phyloP scores from a whole-genome alignment of 2,113 vertebrate genomes.

The Nannospalax galili region DNA sequence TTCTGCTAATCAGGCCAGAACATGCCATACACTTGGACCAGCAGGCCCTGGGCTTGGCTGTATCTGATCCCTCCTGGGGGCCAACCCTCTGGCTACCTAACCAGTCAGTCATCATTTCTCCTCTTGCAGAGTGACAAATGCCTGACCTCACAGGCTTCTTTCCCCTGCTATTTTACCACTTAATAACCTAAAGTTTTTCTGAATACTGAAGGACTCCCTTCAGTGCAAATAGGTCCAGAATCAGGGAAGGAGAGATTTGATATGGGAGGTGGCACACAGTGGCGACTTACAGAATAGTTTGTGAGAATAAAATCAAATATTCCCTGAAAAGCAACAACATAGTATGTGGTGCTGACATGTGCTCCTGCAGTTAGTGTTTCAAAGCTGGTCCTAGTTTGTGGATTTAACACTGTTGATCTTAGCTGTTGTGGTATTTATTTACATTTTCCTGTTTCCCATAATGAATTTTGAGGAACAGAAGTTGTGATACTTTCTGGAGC shows the following conservation, averaged over 20 bases:
- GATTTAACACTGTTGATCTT: not conserved
- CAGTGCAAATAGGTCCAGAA: rapidly evolving
- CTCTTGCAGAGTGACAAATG: not conserved
- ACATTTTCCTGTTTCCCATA: not conserved
- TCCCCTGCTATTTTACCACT: not conserved
- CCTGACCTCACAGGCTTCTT: not conserved
- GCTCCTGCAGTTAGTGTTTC: rapidly evolving
- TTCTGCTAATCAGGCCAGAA: not conserved
- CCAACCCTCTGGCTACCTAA: not conserved
- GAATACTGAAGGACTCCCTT: not conserved
- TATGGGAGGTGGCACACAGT: rapidly evolving
- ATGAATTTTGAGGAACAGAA: not conserved
- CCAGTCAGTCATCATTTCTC: not conserved
- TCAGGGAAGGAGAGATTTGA: not conserved
- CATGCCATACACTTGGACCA: not conserved
- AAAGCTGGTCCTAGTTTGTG: rapidly evolving
- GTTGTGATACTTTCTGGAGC: not conserved
- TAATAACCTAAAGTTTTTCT: not conserved
- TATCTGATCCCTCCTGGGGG: rapidly evolving
- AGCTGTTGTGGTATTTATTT: too few species aligned
- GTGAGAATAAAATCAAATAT: not conserved
- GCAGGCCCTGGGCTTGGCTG: not conserved
- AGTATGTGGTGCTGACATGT: rapidly evolving
- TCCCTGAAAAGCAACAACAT: rapidly evolving
- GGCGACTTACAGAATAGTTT: rapidly evolving